A percentile compares a stretch with the other conserved stretches of the same genome.
Evolutionary conservation across 2,113 vertebrate species (phyloP).

Genomic region (Fulmarus glacialis): DNA sequence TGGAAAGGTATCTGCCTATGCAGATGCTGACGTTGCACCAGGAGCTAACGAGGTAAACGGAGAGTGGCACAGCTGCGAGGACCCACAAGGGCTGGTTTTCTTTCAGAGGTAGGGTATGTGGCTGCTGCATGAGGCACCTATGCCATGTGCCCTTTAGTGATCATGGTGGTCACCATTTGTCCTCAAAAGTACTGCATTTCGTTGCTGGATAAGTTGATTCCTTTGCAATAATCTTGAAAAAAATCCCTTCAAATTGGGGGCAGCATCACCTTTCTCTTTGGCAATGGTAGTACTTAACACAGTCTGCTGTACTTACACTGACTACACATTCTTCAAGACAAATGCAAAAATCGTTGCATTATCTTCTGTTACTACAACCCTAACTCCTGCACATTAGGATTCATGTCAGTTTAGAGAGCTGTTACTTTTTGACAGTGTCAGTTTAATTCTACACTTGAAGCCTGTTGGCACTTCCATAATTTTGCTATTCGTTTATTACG

Average conservation of each 20-base stretch:
- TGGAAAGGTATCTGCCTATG: neutral
- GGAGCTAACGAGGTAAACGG: neutral
- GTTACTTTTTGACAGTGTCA: neutral
- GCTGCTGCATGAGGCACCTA: neutral
- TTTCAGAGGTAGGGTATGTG: neutral
- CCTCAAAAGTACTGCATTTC: neutral
- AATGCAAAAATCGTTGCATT: neutral
- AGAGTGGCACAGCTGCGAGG: fast-evolving
- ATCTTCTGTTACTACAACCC: neutral
- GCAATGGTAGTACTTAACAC: neutral
- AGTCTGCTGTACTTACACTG: neutral
- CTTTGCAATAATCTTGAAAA: neutral
- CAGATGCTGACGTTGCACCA: neutral
- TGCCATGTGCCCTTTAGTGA: neutral
- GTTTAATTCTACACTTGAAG: neutral
- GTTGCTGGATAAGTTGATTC: neutral
- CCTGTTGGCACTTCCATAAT: neutral
- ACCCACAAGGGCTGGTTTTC: neutral
- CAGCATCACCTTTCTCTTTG: neutral
- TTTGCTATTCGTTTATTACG: neutral
- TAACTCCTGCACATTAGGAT: neutral
- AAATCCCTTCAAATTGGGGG: neutral
- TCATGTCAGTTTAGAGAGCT: neutral
- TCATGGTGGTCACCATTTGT: neutral
- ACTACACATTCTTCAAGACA: neutral